These are phyloP conservation scores for Atrichornis clamosus DNA, from an alignment of 2,113 vertebrate genomes.

Conservation along the genomic window DNA sequence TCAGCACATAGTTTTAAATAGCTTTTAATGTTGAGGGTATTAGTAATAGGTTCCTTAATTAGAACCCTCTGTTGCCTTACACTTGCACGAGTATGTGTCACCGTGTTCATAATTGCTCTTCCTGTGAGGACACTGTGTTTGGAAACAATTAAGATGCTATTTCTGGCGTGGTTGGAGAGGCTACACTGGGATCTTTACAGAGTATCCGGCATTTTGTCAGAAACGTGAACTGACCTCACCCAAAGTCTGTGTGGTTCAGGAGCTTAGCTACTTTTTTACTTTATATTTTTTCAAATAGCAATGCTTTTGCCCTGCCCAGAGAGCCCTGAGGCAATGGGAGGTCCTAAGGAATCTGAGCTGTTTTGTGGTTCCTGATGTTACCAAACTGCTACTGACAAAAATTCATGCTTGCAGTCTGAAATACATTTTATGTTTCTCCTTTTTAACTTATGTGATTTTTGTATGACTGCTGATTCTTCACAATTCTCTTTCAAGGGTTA, in stretches of 20 bases:
- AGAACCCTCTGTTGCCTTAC: neutral
- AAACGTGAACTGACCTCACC: neutral
- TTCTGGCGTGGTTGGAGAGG: neutral
- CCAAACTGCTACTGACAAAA: neutral
- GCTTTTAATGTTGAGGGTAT: neutral
- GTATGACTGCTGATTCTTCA: neutral
- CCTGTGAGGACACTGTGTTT: neutral
- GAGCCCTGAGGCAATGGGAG: neutral
- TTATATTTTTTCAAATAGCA: neutral
- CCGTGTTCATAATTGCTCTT: neutral
- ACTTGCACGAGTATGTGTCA: neutral
- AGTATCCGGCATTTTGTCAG: neutral
- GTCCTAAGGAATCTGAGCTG: neutral
- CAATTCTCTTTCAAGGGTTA: neutral
- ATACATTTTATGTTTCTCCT: neutral
- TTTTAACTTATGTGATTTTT: neutral
- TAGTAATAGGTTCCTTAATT: constrained; percentile 6
- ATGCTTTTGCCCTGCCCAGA: neutral
- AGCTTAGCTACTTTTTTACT: neutral
- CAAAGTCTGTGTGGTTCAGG: neutral
- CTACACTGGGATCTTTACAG: neutral
- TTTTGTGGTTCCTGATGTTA: neutral
- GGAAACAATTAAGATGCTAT: constrained; percentile 28
- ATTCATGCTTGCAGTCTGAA: neutral
- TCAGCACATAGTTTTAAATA: neutral